Percentiles rank a stretch among this genome's conserved stretches.
Conservation (phyloP, 1,140 invertebrate species). For the Zophobas atratus region DNA sequence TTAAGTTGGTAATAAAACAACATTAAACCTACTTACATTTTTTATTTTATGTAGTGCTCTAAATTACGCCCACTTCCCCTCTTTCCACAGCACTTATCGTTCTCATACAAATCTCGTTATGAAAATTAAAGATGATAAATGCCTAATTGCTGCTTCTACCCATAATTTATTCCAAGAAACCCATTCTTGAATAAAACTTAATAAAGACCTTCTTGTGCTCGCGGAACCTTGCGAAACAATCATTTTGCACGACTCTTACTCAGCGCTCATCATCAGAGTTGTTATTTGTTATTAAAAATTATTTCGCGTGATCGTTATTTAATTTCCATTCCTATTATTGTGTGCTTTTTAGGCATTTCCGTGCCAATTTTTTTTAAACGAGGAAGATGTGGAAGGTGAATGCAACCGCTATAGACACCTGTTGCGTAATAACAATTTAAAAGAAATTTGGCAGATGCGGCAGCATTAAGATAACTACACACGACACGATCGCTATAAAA, state of each 20-base stretch:
- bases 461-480: neutral
- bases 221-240: slow-evolving; percentile 3
- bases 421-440: neutral
- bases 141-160: neutral
- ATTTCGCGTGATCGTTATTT: slow-evolving; percentile 11
- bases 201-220: neutral
- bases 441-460: neutral
- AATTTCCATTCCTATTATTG: neutral
- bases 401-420: neutral
- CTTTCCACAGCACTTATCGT: no score
- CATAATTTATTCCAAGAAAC: neutral
- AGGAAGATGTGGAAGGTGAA: neutral
- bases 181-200: neutral
- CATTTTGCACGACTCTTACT: slow-evolving; percentile 1
- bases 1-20: no score
- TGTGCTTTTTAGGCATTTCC: slow-evolving; percentile 2
- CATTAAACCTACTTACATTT: no score
- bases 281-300: slow-evolving; percentile 3
- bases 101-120: neutral
- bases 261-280: neutral
- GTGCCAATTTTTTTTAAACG: neutral
- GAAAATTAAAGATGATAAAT: neutral
- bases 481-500: neutral
- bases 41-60: no score
- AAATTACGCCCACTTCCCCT: no score